phyloP scores from a whole-genome alignment of 2,888 invertebrate species.

The Aleiodes testaceus region DNA sequence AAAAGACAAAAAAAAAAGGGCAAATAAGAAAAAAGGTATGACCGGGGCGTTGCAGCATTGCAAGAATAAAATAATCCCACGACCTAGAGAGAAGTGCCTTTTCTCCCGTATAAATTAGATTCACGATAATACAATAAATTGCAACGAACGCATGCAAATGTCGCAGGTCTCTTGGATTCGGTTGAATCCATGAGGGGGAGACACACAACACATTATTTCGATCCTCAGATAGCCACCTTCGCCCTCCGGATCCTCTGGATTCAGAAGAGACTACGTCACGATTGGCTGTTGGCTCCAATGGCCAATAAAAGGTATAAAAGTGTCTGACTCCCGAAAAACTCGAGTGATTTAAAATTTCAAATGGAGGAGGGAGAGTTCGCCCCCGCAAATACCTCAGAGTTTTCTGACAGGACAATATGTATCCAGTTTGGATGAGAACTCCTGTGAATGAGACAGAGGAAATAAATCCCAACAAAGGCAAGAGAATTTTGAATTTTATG shows the following conservation, averaged over 20 bases:
- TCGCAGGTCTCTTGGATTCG: slow-evolving; percentile 8
- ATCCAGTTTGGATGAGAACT: slow-evolving; percentile 38
- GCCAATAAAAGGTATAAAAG: slow-evolving; percentile 57
- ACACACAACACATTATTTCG: slow-evolving; percentile 27
- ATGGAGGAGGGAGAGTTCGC: slow-evolving; percentile 27
- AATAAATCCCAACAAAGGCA: slow-evolving; percentile 61
- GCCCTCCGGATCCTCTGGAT: slow-evolving; percentile 25
- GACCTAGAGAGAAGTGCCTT: slow-evolving; percentile 29
- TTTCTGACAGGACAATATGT: slow-evolving; percentile 47
- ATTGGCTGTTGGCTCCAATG: slow-evolving; percentile 42
- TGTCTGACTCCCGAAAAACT: slow-evolving; percentile 49
- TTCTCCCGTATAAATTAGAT: slow-evolving; percentile 45
- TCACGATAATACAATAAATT: slow-evolving; percentile 48
- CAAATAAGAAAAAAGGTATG: not conserved
- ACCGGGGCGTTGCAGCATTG: slow-evolving; percentile 15
- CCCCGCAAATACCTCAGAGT: slow-evolving; percentile 39
- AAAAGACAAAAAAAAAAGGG: too few relatives aligned
- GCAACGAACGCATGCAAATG: slow-evolving; percentile 38
- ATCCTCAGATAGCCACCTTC: slow-evolving; percentile 31
- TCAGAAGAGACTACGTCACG: slow-evolving; percentile 30
- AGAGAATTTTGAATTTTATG: slow-evolving; percentile 51
- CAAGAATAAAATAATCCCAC: slow-evolving; percentile 22
- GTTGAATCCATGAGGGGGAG: slow-evolving; percentile 7
- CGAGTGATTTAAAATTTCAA: slow-evolving; percentile 61
- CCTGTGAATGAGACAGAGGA: slow-evolving; percentile 35